phyloP scores from a whole-genome alignment of 2,797 vertebrate species.

The Sus cebifrons region DNA sequence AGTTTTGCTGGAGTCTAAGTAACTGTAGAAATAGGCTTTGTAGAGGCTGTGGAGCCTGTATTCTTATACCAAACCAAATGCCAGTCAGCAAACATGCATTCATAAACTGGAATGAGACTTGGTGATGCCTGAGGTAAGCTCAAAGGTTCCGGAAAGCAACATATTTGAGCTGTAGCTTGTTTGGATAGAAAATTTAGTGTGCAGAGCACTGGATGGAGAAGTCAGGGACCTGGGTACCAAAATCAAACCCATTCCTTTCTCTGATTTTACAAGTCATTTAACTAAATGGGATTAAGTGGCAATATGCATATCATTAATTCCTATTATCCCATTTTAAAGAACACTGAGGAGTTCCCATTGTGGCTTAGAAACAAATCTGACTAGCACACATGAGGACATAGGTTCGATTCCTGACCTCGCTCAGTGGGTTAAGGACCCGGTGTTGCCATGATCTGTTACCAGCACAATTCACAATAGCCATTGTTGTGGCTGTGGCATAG shows the following conservation, averaged over 20 bases:
- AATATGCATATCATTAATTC: neutral
- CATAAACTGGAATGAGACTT: constrained; percentile 19
- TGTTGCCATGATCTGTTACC: no score
- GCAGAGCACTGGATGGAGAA: neutral
- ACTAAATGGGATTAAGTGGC: neutral
- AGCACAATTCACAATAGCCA: no score
- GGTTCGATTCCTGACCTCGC: no score
- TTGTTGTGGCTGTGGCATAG: no score
- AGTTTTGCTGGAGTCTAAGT: constrained; percentile 12
- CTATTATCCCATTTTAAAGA: neutral
- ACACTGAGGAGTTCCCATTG: neutral
- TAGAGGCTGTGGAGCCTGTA: neutral
- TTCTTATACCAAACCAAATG: neutral
- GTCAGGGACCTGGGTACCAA: neutral
- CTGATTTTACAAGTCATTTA: constrained; percentile 27
- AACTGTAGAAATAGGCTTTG: constrained; percentile 15
- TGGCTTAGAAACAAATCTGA: no score
- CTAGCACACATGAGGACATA: no score
- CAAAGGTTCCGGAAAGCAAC: constrained; percentile 58
- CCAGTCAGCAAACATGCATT: constrained; percentile 20
- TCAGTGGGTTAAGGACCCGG: no score
- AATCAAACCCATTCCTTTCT: neutral
- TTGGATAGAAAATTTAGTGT: neutral
- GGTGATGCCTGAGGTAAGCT: constrained; percentile 63
- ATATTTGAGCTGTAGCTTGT: constrained; percentile 56